These are phyloP conservation scores for Labeo rohita DNA, from an alignment of 2,113 vertebrate species.

Conservation along the genomic window DNA sequence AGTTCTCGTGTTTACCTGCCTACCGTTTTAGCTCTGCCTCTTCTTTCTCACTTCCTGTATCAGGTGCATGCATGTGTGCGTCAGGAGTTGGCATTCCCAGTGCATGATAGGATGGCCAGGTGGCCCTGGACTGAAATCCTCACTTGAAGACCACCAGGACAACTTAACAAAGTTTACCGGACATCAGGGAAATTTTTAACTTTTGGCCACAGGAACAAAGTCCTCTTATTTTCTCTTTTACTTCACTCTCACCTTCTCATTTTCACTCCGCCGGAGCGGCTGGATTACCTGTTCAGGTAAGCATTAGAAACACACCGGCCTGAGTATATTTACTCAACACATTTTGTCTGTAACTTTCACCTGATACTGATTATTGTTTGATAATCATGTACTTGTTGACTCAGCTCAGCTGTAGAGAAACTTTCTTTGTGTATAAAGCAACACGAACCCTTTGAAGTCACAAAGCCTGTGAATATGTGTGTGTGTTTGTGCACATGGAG, in stretches of 20 bases:
- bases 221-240: conserved; percentile 25
- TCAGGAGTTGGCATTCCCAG: conserved; percentile 1
- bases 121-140: conserved; percentile 8
- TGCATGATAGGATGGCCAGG: background rate
- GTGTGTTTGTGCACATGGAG: conserved; percentile 12
- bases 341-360: background rate
- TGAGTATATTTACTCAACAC: conserved; percentile 16
- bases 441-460: background rate
- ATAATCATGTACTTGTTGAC: conserved; percentile 36
- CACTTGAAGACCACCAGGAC: background rate
- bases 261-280: conserved; percentile 11
- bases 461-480: conserved; percentile 11
- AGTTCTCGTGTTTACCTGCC: conserved; percentile 60
- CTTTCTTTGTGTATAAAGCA: conserved; percentile 1
- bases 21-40: conserved; percentile 43
- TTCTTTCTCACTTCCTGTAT: conserved; percentile 56
- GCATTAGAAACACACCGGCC: background rate
- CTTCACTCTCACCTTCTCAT: conserved; percentile 45
- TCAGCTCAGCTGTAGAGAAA: conserved; percentile 15
- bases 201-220: conserved; percentile 21
- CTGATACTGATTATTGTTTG: background rate
- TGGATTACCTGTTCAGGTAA: conserved; percentile 74
- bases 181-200: conserved; percentile 15
- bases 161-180: background rate
- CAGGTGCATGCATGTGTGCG: conserved; percentile 44